phyloP scores from a whole-genome alignment of 2,888 invertebrate genomes.

The Caenorhabditis zanzibari region DNA sequence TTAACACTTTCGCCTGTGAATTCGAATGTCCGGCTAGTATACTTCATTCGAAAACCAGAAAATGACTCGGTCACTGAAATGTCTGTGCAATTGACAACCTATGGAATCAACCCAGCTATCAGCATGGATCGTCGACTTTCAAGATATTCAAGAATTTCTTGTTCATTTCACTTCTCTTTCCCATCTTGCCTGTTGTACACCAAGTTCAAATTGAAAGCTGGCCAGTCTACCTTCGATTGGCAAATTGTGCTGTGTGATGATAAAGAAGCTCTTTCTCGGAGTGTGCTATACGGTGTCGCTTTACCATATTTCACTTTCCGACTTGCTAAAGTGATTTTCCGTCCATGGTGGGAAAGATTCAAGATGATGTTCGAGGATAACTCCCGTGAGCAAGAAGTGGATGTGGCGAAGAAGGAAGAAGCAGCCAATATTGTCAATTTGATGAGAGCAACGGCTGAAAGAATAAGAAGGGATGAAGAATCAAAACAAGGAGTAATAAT shows the following conservation, averaged over 20 bases:
- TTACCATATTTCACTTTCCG: slow-evolving; percentile 73
- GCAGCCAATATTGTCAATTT: slow-evolving; percentile 85
- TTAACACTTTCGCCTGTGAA: slow-evolving; percentile 80
- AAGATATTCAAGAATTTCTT: slow-evolving; percentile 77
- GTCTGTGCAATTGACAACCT: slow-evolving; percentile 67
- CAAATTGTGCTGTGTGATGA: slow-evolving; percentile 82
- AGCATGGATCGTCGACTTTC: slow-evolving; percentile 78
- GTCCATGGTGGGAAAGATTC: slow-evolving; percentile 73
- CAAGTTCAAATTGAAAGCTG: slow-evolving; percentile 79
- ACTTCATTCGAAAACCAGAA: slow-evolving; percentile 74
- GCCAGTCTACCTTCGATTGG: slow-evolving; percentile 79
- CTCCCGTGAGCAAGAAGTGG: slow-evolving; percentile 75
- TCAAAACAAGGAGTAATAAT: slow-evolving; percentile 92
- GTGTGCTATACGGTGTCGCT: slow-evolving; percentile 79
- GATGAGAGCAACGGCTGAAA: slow-evolving; percentile 93
- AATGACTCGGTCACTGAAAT: slow-evolving; percentile 75
- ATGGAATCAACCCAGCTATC: slow-evolving; percentile 73
- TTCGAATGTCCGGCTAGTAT: slow-evolving; percentile 76
- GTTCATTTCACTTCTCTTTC: slow-evolving; percentile 75
- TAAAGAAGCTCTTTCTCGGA: slow-evolving; percentile 76
- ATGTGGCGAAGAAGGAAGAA: slow-evolving; percentile 79
- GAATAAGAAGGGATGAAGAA: slow-evolving; percentile 91
- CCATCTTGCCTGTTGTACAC: slow-evolving; percentile 78
- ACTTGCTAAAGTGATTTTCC: slow-evolving; percentile 69
- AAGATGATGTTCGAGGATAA: slow-evolving; percentile 75